Evolutionary conservation across 2,797 vertebrate species (phyloP), one percentile per base, ranked within the genome.

Genomic region (Pempheris klunzingeri): DNA sequence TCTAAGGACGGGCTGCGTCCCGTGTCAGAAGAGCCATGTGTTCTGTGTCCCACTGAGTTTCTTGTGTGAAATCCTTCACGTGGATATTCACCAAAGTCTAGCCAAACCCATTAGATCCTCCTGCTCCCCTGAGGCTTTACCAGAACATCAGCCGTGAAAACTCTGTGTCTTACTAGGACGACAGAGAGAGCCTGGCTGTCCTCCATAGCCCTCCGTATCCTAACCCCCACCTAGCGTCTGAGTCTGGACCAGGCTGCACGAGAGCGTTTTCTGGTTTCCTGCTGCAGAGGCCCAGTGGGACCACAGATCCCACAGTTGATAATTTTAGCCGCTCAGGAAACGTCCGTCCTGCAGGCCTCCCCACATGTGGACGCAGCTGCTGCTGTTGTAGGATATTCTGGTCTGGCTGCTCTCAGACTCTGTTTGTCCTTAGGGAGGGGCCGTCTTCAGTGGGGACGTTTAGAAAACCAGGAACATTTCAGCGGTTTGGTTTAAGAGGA

Each of bases 301-400:
- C 82, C 83, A 77, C 44, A 81, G 77, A 90, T 90, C 87, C 88
- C 92, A 89, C 92, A 92, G 89, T 85, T 88, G 82, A 80, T 92
- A 92, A 92, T 92, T 92, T 91, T 88, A 90, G 84, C 87, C 52
- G 18, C 28, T 82, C 86, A 84, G 84, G 87, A 90, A 90, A 53
- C 87, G 78, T 71, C 73, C 43, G n/a, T 81, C 78, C 73, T 88
- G 85, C 79, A 81, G 72, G 78, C 83, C 70, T 86, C 53, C 53
- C 90, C 90, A 77, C 88, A 92, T 93, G 89, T 88, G 82, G 78
- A 83, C 36, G 39, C 88, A 92, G 91, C 91, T 91, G 91, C 76
- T 88, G 83, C 86, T 88, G 39, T 86, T 87, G 85, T 84, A 86
- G 83, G 85, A 87, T 60, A 46, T 83, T 70, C 67, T 83, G 85